phyloP scores from a whole-genome alignment of 37 sponge, comb jelly and placozoan species.

The Cladorhizidae sp. region DNA sequence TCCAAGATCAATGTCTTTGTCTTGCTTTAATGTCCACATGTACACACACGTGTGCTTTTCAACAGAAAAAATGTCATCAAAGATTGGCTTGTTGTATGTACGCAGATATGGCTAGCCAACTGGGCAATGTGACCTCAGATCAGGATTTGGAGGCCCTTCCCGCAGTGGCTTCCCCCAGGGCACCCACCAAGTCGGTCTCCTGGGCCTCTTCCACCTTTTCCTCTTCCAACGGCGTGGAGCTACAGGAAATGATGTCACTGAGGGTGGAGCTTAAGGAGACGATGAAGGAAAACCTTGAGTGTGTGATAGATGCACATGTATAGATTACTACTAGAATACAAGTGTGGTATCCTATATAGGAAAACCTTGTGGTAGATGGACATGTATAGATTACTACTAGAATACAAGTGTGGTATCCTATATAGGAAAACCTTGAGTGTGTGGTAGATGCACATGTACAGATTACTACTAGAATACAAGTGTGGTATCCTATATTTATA shows the following conservation, averaged over 20 bases:
- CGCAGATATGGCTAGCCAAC: constrained; percentile 4
- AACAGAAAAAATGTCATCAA: neutral
- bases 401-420: neutral
- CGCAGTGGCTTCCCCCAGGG: neutral
- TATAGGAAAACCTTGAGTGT: neutral
- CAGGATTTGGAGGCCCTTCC: neutral
- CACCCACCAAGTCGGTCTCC: constrained; percentile 18
- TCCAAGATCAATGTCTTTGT: too few relatives aligned
- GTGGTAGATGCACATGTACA: neutral
- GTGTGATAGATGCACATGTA: neutral
- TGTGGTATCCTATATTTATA: neutral
- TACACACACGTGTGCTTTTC: neutral
- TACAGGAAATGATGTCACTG: neutral
- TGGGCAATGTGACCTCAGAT: neutral
- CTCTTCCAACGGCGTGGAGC: neutral
- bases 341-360: neutral
- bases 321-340: too few relatives aligned
- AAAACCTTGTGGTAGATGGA: neutral
- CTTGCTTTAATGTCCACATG: neutral
- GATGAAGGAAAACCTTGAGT: neutral
- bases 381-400: too few relatives aligned
- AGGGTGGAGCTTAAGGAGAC: neutral
- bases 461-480: neutral
- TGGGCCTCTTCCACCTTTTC: neutral
- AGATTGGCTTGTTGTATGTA: neutral